These are phyloP conservation scores for Philereme transversata DNA, from an alignment of 2,888 invertebrate genomes.

Conservation along the genomic window DNA sequence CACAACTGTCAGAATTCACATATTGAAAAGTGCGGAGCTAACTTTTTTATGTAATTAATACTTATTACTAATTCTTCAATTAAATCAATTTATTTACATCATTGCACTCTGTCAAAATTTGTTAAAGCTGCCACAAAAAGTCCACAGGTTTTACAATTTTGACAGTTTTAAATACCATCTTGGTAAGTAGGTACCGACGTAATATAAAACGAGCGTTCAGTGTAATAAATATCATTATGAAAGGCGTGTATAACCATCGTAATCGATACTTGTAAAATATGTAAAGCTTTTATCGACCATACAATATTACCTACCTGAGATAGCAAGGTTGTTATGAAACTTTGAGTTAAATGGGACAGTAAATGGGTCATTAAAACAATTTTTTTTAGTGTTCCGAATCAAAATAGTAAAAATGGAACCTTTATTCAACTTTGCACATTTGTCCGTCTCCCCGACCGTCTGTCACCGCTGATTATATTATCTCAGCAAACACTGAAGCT, in stretches of 20 bases:
- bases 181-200: slow-evolving; percentile 12
- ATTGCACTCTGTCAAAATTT: too few species aligned
- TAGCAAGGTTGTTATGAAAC: slow-evolving; percentile 15
- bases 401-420: too few species aligned
- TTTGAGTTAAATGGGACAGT: slow-evolving; percentile 8
- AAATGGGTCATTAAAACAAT: slow-evolving; percentile 14
- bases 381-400: neutral
- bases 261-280: slow-evolving; percentile 32
- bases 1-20: too few species aligned
- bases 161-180: slow-evolving; percentile 8
- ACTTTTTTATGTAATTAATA: too few species aligned
- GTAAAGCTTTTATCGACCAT: slow-evolving; percentile 22
- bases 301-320: slow-evolving; percentile 19
- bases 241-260: slow-evolving; percentile 31
- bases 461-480: too few species aligned
- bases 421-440: too few species aligned
- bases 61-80: too few species aligned
- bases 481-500: too few species aligned
- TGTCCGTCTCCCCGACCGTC: too few species aligned
- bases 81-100: too few species aligned
- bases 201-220: slow-evolving; percentile 21
- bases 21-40: too few species aligned
- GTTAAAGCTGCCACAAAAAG: neutral
- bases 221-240: slow-evolving; percentile 28
- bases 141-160: neutral